A percentile compares a stretch with the other conserved stretches of the same genome.
phyloP scores from a whole-genome alignment of 2,113 vertebrate genomes.

The Solenodon paradoxus region DNA sequence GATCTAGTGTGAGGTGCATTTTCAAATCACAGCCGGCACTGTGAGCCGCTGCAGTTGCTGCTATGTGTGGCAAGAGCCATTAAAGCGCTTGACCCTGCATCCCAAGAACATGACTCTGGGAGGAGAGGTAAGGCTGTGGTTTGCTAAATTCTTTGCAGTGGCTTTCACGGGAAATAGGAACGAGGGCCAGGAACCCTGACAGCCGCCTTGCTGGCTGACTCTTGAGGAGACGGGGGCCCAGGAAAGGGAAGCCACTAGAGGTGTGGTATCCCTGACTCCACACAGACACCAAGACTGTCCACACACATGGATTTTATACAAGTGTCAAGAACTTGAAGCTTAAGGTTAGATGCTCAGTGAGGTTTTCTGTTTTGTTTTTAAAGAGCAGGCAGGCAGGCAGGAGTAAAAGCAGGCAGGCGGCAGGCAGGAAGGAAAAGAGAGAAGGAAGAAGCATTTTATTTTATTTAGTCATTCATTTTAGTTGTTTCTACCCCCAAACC shows the following conservation, averaged over 20 bases:
- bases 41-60: neutral
- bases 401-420: too few relatives aligned
- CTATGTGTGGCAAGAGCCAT: neutral
- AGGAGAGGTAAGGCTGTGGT: neutral
- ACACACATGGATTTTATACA: accelerated
- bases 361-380: too few relatives aligned
- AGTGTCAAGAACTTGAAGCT: neutral
- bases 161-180: neutral
- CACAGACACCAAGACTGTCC: neutral
- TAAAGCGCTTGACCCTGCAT: neutral
- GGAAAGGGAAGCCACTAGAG: neutral
- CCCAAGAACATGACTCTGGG: neutral
- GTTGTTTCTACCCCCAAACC: too few relatives aligned
- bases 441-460: too few relatives aligned
- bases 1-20: neutral
- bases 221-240: neutral
- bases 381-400: too few relatives aligned
- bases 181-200: neutral
- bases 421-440: too few relatives aligned
- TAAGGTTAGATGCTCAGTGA: neutral
- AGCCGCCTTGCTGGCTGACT: neutral
- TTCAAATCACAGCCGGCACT: neutral
- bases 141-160: neutral
- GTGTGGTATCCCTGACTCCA: too few relatives aligned
- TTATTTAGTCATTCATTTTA: too few relatives aligned